Evolutionary conservation across 2,888 invertebrate species (phyloP), one percentile per base, ranked within the genome.

Genomic region (Rhagonycha fulva): DNA sequence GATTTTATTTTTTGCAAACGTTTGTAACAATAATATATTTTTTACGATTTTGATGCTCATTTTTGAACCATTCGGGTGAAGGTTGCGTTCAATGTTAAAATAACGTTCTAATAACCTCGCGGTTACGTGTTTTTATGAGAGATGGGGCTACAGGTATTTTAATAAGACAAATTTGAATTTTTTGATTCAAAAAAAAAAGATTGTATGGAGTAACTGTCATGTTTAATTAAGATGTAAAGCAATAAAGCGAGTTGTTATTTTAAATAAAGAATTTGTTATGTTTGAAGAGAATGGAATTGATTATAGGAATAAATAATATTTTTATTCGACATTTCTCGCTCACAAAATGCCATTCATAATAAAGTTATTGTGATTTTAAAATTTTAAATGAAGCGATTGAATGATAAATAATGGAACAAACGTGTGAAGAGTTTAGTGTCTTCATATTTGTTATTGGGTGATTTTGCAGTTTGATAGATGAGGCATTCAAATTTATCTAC

Each of bases 401-500:
- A 66, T 5, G 47, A 47, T 47, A 47, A 47, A 47, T 47, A 47
- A 47, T 47, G 47, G 47, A n/a, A 47, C 47, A n/a, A 47, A 47
- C 47, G 47, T 47, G 47, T 47, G 47, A 47, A 47, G 47, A 47
- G 47, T 47, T 47, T 47, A 47, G 47, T 47, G 47, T 47, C 47
- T 47, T 47, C 14, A 67, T 23, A 67, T 68, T 70, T 67, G 75
- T 71, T 71, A 68, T 75, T 70, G 23, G 66, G 68, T 68, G 71
- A 75, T 71, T 75, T 68, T 75, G 61, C 75, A 75, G 71, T 68
- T 71, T 75, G 61, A 75, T 47, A 47, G 47, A 47, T 47, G 47
- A 47, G 47, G 47, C 47, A 79, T 81, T 81, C 80, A 80, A 81
- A 80, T 66, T 76, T 72, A 77, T 77, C 78, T 79, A 76, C 72